Percentiles rank a stretch among this genome's conserved stretches.
phyloP scores from a whole-genome alignment of 2,888 invertebrate species.

The Pseudanteris insignis region DNA sequence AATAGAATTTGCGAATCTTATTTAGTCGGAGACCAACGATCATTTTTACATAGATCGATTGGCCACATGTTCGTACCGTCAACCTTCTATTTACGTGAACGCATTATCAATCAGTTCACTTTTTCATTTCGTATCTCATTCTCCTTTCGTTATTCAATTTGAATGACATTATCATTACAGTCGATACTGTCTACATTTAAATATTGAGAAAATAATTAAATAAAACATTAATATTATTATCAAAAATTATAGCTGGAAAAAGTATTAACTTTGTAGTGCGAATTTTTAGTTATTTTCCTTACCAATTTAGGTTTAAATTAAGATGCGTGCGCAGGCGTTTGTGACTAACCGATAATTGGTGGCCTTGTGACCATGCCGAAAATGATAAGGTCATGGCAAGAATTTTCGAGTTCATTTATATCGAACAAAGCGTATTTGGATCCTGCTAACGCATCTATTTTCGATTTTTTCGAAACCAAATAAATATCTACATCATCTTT shows the following conservation, averaged over 20 bases:
- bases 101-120: slow-evolving; percentile 9
- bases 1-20: slow-evolving; percentile 31
- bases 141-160: slow-evolving; percentile 1
- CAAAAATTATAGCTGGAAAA: too few relatives aligned
- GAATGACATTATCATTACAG: too few relatives aligned
- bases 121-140: slow-evolving; percentile 4
- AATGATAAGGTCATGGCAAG: slow-evolving; percentile 48
- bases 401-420: slow-evolving; percentile 49
- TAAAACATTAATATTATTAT: too few relatives aligned
- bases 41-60: slow-evolving; percentile 44
- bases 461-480: slow-evolving; percentile 20
- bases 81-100: slow-evolving; percentile 33
- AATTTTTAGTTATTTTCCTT: too few relatives aligned
- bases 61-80: slow-evolving; percentile 40
- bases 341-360: slow-evolving; percentile 20
- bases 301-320: too few relatives aligned
- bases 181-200: too few relatives aligned
- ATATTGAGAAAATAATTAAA: too few relatives aligned
- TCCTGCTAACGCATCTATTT: slow-evolving; percentile 43
- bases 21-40: slow-evolving; percentile 14
- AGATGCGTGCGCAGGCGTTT: slow-evolving; percentile 13
- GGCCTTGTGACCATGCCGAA: slow-evolving; percentile 20
- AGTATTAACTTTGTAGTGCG: too few relatives aligned
- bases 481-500: slow-evolving; percentile 14
- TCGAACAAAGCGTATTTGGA: slow-evolving; percentile 13